Evolutionary conservation across 2,888 invertebrate species (phyloP), one percentile per base, ranked within the genome.

Genomic region (Hirudinaria manillensis): DNA sequence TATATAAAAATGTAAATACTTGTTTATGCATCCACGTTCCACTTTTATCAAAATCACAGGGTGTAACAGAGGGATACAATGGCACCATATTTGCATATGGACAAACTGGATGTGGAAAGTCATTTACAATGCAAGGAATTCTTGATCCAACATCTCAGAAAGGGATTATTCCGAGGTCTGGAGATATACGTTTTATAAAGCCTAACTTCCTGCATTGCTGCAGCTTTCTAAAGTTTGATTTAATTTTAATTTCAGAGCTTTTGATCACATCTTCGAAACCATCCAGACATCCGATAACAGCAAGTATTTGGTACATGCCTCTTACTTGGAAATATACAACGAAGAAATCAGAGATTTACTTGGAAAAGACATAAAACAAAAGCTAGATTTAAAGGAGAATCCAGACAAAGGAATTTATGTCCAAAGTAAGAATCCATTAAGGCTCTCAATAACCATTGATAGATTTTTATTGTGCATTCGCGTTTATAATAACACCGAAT

Each of bases 51-150:
- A 29, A 21, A 68, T 73, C 10, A 66, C 85, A 91, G 88, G 92
- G 92, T 77, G 92, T 93, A 0, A 88, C 93, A 75, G 93, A 94
- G 82, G 94, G 94, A 0, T 94, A 94, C 87, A 94, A 94, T 87
- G 92, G 92, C 27, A 94, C 94, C 0, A 92, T 94, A 74, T 94
- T 94, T 85, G 94, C 94, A 0, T 94, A 94, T 83, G 94, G 94
- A 0, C 94, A 94, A 86, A 94, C 93, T 0, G 93, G 94, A 0
- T 93, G 93, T 83, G 94, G 94, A 16, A 94, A 94, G 84, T 92
- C 93, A 0, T 92, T 91, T 83, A 92, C 93, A 19, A 94, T 94
- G 93, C 92, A 93, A 83, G 93, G 92, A 13, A 85, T 88, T 36
- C 80, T 85, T 1, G 85, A 87, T 73, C 88, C 88, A 0, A 79